phyloP scores from a whole-genome alignment of 2,888 invertebrate genomes.

The Mimas tiliae region DNA sequence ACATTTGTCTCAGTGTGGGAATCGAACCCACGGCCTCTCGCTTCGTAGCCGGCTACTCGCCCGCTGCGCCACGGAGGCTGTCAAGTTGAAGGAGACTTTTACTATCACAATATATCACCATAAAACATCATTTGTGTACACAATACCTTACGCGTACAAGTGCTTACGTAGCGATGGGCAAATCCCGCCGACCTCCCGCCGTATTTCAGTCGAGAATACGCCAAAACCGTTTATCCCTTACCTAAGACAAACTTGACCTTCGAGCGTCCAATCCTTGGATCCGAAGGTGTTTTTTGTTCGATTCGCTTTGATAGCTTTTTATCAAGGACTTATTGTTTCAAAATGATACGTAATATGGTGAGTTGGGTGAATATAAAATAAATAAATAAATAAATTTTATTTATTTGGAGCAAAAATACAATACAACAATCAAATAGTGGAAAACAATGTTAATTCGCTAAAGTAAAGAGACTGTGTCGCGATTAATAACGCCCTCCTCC shows the following conservation, averaged over 20 bases:
- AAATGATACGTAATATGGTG: not conserved
- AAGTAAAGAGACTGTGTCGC: no score
- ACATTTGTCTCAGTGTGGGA: no score
- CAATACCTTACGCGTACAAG: not conserved
- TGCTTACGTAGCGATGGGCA: slow-evolving; percentile 14
- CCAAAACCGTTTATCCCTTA: slow-evolving; percentile 22
- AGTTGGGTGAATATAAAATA: no score
- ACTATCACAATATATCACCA: not conserved
- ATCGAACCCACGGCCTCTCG: no score
- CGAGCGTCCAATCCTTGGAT: not conserved
- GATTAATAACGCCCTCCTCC: no score
- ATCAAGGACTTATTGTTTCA: not conserved
- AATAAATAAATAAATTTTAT: no score
- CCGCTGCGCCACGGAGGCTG: no score
- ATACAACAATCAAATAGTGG: no score
- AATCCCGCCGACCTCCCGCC: slow-evolving; percentile 4
- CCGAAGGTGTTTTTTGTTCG: slow-evolving; percentile 3
- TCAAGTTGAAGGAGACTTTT: not conserved
- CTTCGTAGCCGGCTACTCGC: no score
- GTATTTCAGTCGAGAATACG: not conserved
- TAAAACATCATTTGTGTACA: not conserved
- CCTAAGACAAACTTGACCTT: slow-evolving; percentile 23
- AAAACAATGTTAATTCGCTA: no score
- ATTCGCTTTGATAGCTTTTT: not conserved
- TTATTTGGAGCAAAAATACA: no score